Percentiles rank a stretch among this genome's conserved stretches.
Evolutionary conservation across 2,113 vertebrate genomes (phyloP).

Genomic region (Gnathonemus longibarbis): DNA sequence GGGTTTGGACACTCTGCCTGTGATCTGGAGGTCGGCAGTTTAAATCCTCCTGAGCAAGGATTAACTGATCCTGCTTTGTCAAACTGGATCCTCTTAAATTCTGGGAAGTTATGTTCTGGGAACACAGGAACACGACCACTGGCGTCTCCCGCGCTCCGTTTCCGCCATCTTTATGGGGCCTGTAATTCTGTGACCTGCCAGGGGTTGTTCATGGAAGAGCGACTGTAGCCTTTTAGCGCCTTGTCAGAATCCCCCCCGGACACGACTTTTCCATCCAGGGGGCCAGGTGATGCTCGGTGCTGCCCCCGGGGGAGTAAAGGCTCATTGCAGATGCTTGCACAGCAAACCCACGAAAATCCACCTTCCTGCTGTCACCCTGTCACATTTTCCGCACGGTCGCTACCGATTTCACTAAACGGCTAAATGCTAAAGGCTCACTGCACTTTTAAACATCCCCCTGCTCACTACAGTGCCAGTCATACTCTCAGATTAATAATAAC

Average conservation of each 20-base stretch:
- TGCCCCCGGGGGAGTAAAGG: constrained; percentile 61
- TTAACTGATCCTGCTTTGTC: neutral
- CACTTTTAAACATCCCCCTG: neutral
- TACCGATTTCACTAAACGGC: neutral
- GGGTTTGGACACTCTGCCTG: neutral
- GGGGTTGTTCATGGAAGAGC: constrained; percentile 59
- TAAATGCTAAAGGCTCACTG: neutral
- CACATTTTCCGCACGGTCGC: constrained; percentile 27
- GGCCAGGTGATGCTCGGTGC: constrained; percentile 27
- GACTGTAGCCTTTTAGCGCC: constrained; percentile 61
- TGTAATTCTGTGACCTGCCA: constrained; percentile 46
- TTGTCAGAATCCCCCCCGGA: constrained; percentile 59
- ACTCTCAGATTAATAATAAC: neutral
- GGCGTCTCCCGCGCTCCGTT: neutral
- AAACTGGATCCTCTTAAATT: neutral
- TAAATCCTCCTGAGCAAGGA: neutral
- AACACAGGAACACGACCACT: neutral
- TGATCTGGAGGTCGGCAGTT: neutral
- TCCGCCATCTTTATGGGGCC: constrained; percentile 37
- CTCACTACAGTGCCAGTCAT: neutral
- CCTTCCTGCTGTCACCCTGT: constrained; percentile 23
- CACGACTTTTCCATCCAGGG: constrained; percentile 71
- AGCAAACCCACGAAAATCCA: constrained; percentile 35
- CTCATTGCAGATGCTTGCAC: constrained; percentile 49
- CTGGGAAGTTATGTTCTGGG: neutral